phyloP scores from a whole-genome alignment of 2,797 vertebrate genomes.

The Erpetoichthys calabaricus region DNA sequence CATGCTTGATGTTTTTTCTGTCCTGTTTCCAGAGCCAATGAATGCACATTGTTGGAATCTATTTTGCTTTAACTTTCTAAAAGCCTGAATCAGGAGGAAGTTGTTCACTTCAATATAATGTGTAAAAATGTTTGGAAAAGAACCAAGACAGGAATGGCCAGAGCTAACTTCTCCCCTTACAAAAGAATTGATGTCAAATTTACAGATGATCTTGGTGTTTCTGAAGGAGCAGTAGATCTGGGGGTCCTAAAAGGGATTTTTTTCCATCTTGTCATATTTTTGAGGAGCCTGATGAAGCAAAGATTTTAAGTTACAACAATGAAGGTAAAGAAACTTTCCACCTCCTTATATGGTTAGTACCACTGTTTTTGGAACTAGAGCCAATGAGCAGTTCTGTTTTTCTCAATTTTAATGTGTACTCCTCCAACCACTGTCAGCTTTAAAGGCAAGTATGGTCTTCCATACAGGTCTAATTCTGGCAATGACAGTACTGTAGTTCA shows the following conservation, averaged over 20 bases:
- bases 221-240: conserved; percentile 24
- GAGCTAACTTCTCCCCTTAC: conserved; percentile 11
- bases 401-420: too few species aligned
- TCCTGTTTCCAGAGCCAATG: too few species aligned
- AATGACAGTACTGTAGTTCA: conserved; percentile 21
- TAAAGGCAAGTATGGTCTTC: conserved; percentile 19
- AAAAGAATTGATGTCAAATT: conserved; percentile 23
- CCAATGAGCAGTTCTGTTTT: too few species aligned
- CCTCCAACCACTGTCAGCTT: conserved; percentile 5
- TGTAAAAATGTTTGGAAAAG: conserved; percentile 24
- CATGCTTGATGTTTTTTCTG: too few species aligned
- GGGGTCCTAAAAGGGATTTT: conserved; percentile 20
- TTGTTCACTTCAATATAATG: conserved; percentile 19
- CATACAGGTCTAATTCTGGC: conserved; percentile 26
- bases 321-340: conserved; percentile 10
- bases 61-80: too few species aligned
- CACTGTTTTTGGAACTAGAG: too few species aligned
- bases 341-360: too few species aligned
- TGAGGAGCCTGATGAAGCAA: conserved; percentile 14
- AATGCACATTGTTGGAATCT: too few species aligned
- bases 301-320: conserved; percentile 12
- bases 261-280: conserved; percentile 20
- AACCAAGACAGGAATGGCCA: conserved; percentile 19
- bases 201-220: conserved; percentile 24
- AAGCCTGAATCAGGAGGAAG: too few species aligned